Conservation (phyloP, 30 jellyfish, hydroid and myxozoan species). For the Chrysaora quinquecirrha region DNA sequence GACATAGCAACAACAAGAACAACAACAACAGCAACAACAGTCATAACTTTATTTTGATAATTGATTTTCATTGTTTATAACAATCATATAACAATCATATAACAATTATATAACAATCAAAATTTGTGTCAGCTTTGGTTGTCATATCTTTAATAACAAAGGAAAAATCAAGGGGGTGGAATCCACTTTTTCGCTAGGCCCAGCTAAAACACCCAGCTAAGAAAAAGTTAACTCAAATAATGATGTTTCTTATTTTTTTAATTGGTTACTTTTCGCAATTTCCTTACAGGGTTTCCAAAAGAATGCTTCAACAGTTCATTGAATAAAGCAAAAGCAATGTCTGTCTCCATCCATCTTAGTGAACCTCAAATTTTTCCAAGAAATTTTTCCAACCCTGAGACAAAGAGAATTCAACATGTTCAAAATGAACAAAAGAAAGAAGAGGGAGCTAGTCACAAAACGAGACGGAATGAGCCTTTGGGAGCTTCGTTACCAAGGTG, state of each 20-base stretch:
- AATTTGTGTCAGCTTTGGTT: too few species aligned
- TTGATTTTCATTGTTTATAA: too few species aligned
- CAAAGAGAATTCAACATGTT: slow-evolving; percentile 26
- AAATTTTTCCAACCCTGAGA: slow-evolving; percentile 18
- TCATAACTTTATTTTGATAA: too few species aligned
- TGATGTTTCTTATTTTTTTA: background rate
- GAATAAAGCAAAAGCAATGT: slow-evolving; percentile 25
- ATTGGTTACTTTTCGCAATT: background rate
- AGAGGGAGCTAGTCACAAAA: background rate
- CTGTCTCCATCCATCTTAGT: slow-evolving; percentile 30
- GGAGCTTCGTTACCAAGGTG: slow-evolving; percentile 29
- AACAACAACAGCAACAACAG: too few species aligned
- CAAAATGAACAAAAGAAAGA: slow-evolving; percentile 40
- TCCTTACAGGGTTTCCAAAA: slow-evolving; percentile 32
- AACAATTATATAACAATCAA: too few species aligned
- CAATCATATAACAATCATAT: too few species aligned
- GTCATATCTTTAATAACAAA: too few species aligned
- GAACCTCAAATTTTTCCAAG: slow-evolving; percentile 22
- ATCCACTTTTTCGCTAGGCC: background rate
- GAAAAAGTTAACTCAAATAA: background rate
- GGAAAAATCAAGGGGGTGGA: background rate
- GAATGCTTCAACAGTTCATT: slow-evolving; percentile 14
- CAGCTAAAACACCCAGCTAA: background rate
- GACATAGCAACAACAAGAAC: too few species aligned
- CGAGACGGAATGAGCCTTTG: slow-evolving; percentile 10